Evolutionary conservation across 2,797 vertebrate species (phyloP), one percentile per base, ranked within the genome.

Genomic region (Pyrocephalus nanus): DNA sequence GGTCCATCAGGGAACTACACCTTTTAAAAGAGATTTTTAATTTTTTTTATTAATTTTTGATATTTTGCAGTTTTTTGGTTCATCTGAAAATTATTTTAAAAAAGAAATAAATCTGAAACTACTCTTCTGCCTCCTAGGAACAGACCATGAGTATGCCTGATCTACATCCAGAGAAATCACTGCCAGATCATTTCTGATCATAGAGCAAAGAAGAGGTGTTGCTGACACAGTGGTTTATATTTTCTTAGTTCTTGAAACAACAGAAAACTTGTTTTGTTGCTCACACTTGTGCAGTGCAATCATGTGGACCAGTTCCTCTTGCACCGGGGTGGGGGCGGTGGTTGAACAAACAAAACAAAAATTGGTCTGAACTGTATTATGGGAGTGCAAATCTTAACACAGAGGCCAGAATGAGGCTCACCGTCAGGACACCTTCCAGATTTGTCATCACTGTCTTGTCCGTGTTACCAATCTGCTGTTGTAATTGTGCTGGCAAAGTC

Each of bases 371-470:
- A 32, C 45, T 65, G 0, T 72, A 12, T 60, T 25, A 57, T 7
- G 38, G 50, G 25, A 86, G 47, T 15, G 14, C 25, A 67, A 80
- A 67, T 23, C 54, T 47, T 38, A 30, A 65, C 12, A 6, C 1
- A 50, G 34, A 12, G 48, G 27, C 42, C 29, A 64, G 55, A 81
- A 36, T 4, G 14, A 55, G 66, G 12, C 32, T 83, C 32, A n/a
- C 72, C 0, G 0, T 58, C 71, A 66, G 47, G 51, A 47, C 0
- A 0, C 34, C 43, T 76, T 54, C 15, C 32, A 27, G 36, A n/a
- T 74, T 15, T 25, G 16, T 76, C 75, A 66, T 34, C 12, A 0
- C 34, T 40, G 11, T 45, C 45, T 45, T n/a, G 42, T 61, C 48
- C 29, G 16, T 6, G 1, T 66, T 42, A 20, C 10, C 47, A 75